These are phyloP conservation scores for Bagarius yarrelli DNA, from an alignment of 2,113 vertebrate species.

Conservation along the genomic window DNA sequence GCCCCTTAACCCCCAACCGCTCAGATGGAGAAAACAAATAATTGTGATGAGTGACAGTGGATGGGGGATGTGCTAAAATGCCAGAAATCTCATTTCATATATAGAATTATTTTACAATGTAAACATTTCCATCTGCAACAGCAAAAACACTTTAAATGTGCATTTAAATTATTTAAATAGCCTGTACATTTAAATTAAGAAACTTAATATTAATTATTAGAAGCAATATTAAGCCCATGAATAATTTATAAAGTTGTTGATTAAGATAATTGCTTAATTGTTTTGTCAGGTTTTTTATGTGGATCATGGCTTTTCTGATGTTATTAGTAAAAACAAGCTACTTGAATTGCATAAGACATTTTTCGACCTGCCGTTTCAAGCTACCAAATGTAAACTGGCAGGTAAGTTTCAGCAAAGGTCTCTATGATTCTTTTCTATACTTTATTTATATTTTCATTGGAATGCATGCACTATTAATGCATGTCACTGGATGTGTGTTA, in stretches of 20 bases:
- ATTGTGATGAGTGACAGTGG: too few species aligned
- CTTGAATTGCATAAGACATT: conserved; percentile 82
- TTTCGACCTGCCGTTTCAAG: conserved; percentile 85
- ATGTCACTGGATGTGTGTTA: conserved; percentile 55
- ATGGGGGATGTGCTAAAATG: background rate
- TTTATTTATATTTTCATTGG: background rate
- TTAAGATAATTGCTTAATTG: background rate
- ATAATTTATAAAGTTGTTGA: background rate
- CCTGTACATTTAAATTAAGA: background rate
- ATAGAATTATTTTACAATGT: background rate
- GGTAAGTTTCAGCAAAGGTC: conserved; percentile 71
- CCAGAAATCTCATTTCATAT: background rate
- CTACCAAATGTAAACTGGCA: conserved; percentile 88
- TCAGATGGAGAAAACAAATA: too few species aligned
- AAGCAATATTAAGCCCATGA: background rate
- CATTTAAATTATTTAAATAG: too few species aligned
- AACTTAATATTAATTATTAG: background rate
- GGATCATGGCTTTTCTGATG: conserved; percentile 91
- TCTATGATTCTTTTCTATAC: background rate
- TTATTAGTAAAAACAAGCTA: conserved; percentile 80
- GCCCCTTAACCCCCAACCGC: too few species aligned
- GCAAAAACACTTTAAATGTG: too few species aligned
- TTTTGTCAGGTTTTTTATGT: conserved; percentile 82
- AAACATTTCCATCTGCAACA: background rate
- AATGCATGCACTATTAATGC: background rate